These are phyloP conservation scores for Achroia grisella DNA, from an alignment of 1,140 invertebrate genomes.

Conservation along the genomic window DNA sequence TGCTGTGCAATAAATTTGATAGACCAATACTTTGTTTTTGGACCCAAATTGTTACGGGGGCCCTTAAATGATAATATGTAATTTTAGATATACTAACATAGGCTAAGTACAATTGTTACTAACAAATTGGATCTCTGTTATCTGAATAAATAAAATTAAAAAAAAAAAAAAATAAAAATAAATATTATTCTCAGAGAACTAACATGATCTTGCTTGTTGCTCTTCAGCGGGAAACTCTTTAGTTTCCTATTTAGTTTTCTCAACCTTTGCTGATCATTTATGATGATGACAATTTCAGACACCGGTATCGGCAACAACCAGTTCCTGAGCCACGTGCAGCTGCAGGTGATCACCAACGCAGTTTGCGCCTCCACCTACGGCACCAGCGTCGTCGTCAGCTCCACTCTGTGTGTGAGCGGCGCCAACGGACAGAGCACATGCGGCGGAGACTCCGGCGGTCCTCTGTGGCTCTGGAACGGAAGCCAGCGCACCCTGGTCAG, in stretches of 20 bases:
- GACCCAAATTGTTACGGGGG: too few species aligned
- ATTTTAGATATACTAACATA: too few species aligned
- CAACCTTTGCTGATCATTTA: too few species aligned
- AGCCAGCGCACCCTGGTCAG: slow-evolving; percentile 11
- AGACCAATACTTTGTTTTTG: too few species aligned
- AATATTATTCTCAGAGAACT: too few species aligned
- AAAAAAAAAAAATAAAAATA: too few species aligned
- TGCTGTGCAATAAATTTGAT: too few species aligned
- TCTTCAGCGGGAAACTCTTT: not conserved
- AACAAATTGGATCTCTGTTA: too few species aligned
- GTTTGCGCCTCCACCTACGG: slow-evolving; percentile 20
- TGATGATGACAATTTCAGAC: slow-evolving; percentile 5
- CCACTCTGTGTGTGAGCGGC: slow-evolving; percentile 21
- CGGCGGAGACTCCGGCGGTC: slow-evolving; percentile 35
- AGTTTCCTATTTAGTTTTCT: not conserved
- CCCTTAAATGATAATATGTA: too few species aligned
- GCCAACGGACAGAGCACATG: slow-evolving; percentile 18
- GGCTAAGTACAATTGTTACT: too few species aligned
- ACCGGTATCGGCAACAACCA: slow-evolving; percentile 14
- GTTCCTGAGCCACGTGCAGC: slow-evolving; percentile 13
- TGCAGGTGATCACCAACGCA: slow-evolving; percentile 25
- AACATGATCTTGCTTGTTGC: too few species aligned
- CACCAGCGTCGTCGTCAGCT: slow-evolving; percentile 3
- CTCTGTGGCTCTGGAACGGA: slow-evolving; percentile 7
- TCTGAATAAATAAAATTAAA: too few species aligned